phyloP scores from a whole-genome alignment of 2,797 vertebrate species.

The Menidia menidia region DNA sequence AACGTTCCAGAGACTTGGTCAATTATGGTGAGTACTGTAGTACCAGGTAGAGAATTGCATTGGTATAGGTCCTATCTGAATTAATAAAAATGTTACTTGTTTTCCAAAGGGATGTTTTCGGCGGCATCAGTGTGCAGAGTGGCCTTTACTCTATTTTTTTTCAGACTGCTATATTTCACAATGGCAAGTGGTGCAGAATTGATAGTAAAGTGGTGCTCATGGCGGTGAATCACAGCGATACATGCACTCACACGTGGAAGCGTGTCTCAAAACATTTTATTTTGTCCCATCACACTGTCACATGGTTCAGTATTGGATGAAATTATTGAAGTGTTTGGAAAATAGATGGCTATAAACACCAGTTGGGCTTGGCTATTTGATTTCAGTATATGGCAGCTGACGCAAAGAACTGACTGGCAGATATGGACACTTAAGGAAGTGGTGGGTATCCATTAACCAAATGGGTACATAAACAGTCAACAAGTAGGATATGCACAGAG shows the following conservation, averaged over 20 bases:
- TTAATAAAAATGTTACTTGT: neutral
- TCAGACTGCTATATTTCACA: neutral
- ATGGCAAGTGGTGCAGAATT: conserved; percentile 23
- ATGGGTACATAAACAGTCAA: neutral
- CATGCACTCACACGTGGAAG: neutral
- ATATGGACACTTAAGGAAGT: neutral
- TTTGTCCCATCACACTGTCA: neutral
- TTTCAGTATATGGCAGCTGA: neutral
- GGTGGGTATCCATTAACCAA: neutral
- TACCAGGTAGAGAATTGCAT: neutral
- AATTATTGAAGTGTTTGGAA: conserved; percentile 1
- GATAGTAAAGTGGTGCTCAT: conserved; percentile 29
- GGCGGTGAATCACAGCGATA: conserved; percentile 18
- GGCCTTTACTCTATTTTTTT: neutral
- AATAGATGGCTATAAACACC: neutral
- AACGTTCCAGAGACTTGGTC: neutral
- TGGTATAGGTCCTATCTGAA: conserved; percentile 7
- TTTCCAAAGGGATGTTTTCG: neutral
- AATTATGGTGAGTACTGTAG: neutral
- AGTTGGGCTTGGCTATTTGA: neutral
- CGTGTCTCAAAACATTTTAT: neutral
- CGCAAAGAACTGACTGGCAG: neutral
- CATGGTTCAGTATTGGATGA: conserved; percentile 1
- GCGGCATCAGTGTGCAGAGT: conserved; percentile 18
- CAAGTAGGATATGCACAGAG: neutral